phyloP scores from a whole-genome alignment of 2,113 vertebrate genomes.

The Sylvietta virens region DNA sequence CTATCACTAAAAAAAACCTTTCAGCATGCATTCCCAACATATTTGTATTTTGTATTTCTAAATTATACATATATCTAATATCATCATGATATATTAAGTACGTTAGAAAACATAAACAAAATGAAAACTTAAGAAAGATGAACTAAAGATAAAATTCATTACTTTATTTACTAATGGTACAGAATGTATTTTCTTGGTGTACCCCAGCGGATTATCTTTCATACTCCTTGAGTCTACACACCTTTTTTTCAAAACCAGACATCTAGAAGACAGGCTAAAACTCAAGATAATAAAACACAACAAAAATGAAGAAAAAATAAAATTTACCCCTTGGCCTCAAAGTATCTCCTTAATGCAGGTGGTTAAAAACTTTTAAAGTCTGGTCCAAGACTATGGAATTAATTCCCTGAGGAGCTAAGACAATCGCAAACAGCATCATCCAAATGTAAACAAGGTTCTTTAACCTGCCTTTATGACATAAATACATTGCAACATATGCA shows the following conservation, averaged over 20 bases:
- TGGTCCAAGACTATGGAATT: not conserved
- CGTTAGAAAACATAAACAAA: not conserved
- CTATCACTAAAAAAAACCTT: not conserved
- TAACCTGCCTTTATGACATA: slow-evolving; percentile 31
- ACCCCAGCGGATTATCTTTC: not conserved
- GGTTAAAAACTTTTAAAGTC: not conserved
- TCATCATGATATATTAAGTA: not conserved
- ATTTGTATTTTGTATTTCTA: not conserved
- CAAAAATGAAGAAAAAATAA: not conserved
- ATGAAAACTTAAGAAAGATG: not conserved
- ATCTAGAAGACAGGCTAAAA: not conserved
- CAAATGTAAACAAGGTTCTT: slow-evolving; percentile 24
- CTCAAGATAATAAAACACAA: not conserved
- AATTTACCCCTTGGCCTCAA: not conserved
- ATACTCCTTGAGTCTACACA: not conserved
- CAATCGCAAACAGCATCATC: not conserved
- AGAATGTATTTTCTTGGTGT: not conserved
- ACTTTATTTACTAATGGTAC: not conserved
- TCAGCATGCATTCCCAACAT: not conserved
- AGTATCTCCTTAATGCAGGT: not conserved
- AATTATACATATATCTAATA: not conserved
- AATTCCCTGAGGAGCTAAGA: slow-evolving; percentile 22
- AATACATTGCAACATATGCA: slow-evolving; percentile 32
- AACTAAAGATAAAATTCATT: not conserved
- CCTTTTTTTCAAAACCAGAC: not conserved